phyloP scores from a whole-genome alignment of 2,888 invertebrate genomes.

The Andrena chrysosceles region DNA sequence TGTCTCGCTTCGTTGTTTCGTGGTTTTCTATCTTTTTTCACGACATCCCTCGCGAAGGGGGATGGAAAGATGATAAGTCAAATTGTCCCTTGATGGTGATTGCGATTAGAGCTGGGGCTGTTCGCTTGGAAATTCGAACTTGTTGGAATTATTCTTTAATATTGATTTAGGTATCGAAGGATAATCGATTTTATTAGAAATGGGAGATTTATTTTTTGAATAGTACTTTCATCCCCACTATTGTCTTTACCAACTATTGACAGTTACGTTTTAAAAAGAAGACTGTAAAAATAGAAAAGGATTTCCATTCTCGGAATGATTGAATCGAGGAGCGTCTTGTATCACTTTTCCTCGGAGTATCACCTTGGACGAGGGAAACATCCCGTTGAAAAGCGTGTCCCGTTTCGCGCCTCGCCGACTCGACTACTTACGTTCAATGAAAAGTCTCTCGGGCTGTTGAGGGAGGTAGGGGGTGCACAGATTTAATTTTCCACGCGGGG shows the following conservation, averaged over 20 bases:
- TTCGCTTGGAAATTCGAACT: conserved; percentile 41
- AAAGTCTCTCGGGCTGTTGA: conserved; percentile 7
- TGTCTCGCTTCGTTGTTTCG: conserved; percentile 66
- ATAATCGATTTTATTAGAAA: too few species aligned
- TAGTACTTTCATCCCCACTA: too few species aligned
- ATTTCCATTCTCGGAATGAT: neutral
- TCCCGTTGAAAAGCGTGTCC: neutral
- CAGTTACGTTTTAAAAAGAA: neutral
- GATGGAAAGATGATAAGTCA: conserved; percentile 52
- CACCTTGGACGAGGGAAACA: conserved; percentile 7
- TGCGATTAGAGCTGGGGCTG: conserved; percentile 14
- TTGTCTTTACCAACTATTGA: neutral
- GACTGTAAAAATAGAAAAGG: neutral
- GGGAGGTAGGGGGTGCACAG: neutral
- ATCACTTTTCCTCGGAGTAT: neutral
- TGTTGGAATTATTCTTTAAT: too few species aligned
- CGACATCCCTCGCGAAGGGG: neutral
- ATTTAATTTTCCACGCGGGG: conserved; percentile 56
- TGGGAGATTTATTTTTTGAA: neutral
- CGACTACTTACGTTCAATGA: neutral
- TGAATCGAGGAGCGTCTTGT: neutral
- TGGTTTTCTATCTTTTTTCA: conserved; percentile 59
- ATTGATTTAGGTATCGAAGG: too few species aligned
- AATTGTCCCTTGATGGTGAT: conserved; percentile 44
- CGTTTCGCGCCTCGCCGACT: conserved; percentile 18